A percentile compares a stretch with the other conserved stretches of the same genome.
phyloP scores from a whole-genome alignment of 2,113 vertebrate genomes.

The Coregonus clupeaformis region DNA sequence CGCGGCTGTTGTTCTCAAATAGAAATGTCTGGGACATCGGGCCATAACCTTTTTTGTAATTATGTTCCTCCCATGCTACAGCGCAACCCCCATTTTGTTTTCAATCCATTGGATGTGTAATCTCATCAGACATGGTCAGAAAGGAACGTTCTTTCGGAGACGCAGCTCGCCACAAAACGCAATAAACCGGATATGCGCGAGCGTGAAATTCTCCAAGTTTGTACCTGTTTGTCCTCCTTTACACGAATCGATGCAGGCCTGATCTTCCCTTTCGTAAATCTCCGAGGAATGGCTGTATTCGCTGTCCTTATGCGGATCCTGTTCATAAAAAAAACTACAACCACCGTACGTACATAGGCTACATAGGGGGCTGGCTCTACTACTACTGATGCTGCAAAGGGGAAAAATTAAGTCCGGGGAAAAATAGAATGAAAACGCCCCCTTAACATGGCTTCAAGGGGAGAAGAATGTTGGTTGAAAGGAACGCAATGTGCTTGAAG shows the following conservation, averaged over 20 bases:
- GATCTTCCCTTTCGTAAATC: conserved; percentile 40
- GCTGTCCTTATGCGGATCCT: conserved; percentile 57
- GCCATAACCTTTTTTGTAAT: conserved; percentile 33
- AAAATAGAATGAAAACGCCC: conserved; percentile 45
- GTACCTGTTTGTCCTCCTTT: conserved; percentile 68
- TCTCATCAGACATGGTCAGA: conserved; percentile 38
- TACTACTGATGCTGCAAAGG: conserved; percentile 74
- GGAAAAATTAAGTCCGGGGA: conserved; percentile 63
- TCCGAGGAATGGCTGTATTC: conserved; percentile 42
- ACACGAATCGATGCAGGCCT: conserved; percentile 37
- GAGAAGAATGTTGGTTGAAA: conserved; percentile 12
- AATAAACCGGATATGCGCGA: conserved; percentile 44
- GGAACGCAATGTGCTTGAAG: conserved; percentile 10
- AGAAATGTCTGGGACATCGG: conserved; percentile 21
- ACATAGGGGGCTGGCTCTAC: conserved; percentile 65
- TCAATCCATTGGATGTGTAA: conserved; percentile 34
- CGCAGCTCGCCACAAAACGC: conserved; percentile 14
- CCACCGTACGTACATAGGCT: conserved; percentile 43
- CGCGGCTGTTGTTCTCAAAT: conserved; percentile 2
- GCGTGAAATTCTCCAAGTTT: conserved; percentile 22
- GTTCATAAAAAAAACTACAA: conserved; percentile 47
- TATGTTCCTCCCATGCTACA: conserved; percentile 45
- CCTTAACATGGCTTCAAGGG: conserved; percentile 39
- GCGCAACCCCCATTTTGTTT: conserved; percentile 59
- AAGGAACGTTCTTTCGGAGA: conserved; percentile 28